Conservation (phyloP, 2,797 vertebrate species). For the Catostomus latipinnis region DNA sequence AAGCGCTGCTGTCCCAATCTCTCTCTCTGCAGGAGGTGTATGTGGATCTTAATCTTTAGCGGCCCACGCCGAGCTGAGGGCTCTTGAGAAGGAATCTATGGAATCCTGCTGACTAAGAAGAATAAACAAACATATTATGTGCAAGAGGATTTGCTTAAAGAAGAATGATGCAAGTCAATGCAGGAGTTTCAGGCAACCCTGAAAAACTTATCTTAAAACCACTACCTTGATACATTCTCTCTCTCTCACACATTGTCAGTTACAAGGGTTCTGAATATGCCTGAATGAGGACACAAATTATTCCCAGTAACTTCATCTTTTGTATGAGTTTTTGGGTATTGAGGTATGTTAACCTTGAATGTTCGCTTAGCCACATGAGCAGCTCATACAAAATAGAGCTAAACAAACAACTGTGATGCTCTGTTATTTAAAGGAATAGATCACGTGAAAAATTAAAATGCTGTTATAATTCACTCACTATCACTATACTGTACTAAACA, state of each 20-base stretch:
- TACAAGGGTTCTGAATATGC: not conserved
- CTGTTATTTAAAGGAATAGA: no score
- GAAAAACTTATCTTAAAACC: conserved; percentile 8
- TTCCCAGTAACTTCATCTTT: no score
- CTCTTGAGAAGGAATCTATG: conserved; percentile 49
- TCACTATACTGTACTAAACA: no score
- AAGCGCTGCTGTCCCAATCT: not conserved
- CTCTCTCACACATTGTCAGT: not conserved
- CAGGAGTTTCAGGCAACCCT: conserved; percentile 5
- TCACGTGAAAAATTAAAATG: no score
- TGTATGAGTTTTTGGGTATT: no score
- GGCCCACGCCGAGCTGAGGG: not conserved
- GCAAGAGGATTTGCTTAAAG: conserved; percentile 46
- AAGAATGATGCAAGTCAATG: conserved; percentile 16
- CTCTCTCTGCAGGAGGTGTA: not conserved
- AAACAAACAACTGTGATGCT: no score
- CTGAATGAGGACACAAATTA: not conserved
- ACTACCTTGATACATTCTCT: not conserved
- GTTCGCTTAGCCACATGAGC: no score
- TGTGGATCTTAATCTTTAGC: conserved; percentile 32
- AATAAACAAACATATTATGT: conserved; percentile 46
- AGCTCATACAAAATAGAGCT: no score
- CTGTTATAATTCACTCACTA: no score
- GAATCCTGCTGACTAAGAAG: conserved; percentile 47
- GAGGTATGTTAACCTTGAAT: no score